phyloP scores from a whole-genome alignment of 2,113 vertebrate genomes.

The Gasterosteus aculeatus region DNA sequence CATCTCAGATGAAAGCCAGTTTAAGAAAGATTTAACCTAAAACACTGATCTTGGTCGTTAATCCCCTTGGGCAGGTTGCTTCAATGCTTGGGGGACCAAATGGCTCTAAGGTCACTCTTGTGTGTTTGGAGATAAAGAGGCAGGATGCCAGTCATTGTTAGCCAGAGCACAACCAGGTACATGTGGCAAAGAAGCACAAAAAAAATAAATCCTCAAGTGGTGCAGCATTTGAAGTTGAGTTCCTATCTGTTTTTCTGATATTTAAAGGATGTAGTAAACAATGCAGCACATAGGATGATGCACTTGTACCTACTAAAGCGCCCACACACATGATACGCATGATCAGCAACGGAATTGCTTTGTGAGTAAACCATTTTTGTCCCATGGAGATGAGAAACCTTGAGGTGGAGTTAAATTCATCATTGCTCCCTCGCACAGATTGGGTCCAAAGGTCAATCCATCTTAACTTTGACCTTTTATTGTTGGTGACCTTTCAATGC shows the following conservation, averaged over 20 bases:
- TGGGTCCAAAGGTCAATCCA: neutral
- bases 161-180: slow-evolving; percentile 27
- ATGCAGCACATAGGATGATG: neutral
- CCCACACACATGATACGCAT: neutral
- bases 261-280: neutral
- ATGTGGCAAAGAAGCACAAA: slow-evolving; percentile 30
- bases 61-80: slow-evolving; percentile 31
- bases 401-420: neutral
- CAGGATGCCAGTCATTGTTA: slow-evolving; percentile 64
- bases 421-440: neutral
- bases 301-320: neutral
- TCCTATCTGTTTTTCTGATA: slow-evolving; percentile 39
- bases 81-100: slow-evolving; percentile 15
- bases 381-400: neutral
- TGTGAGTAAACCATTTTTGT: neutral
- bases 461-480: slow-evolving; percentile 1
- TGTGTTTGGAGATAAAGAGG: slow-evolving; percentile 45
- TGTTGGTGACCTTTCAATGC: neutral
- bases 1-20: neutral
- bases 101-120: slow-evolving; percentile 23
- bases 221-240: neutral
- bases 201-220: slow-evolving; percentile 1
- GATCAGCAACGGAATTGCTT: neutral
- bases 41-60: neutral
- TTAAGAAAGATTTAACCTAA: neutral